These are phyloP conservation scores for Dicyrtoma fusca DNA, from an alignment of 2,888 invertebrate species.

Conservation along the genomic window DNA sequence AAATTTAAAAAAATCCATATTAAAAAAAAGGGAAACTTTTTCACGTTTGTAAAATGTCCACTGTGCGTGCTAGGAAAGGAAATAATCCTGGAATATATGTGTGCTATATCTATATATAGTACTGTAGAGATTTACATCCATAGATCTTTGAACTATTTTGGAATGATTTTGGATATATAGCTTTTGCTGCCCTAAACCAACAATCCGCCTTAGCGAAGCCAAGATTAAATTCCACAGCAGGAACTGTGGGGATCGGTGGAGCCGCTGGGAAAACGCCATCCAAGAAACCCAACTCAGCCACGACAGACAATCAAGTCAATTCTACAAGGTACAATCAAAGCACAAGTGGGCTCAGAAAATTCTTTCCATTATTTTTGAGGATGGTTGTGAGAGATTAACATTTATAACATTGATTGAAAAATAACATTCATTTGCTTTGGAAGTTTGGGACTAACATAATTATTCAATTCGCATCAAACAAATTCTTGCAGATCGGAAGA, in stretches of 20 bases:
- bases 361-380: background rate
- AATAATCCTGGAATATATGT: no score
- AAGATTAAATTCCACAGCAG: slow-evolving; percentile 50
- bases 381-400: background rate
- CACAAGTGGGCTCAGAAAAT: background rate
- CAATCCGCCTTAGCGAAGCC: slow-evolving; percentile 45
- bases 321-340: slow-evolving; percentile 29
- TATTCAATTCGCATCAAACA: no score
- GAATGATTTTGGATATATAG: slow-evolving; percentile 20
- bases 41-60: no score
- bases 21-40: background rate
- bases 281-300: slow-evolving; percentile 43
- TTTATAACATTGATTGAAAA: slow-evolving; percentile 1
- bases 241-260: slow-evolving; percentile 24
- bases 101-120: background rate
- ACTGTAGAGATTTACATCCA: background rate
- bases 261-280: slow-evolving; percentile 46
- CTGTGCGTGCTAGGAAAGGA: no score
- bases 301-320: slow-evolving; percentile 50
- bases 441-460: slow-evolving; percentile 15
- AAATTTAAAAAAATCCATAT: background rate
- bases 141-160: slow-evolving; percentile 1
- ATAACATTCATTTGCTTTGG: no score
- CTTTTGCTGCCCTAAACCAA: slow-evolving; percentile 36
- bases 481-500: slow-evolving; percentile 56